Evolutionary conservation across 2,888 invertebrate genomes (phyloP), one percentile per base, ranked within the genome.

Genomic region (Aromia moschata): DNA sequence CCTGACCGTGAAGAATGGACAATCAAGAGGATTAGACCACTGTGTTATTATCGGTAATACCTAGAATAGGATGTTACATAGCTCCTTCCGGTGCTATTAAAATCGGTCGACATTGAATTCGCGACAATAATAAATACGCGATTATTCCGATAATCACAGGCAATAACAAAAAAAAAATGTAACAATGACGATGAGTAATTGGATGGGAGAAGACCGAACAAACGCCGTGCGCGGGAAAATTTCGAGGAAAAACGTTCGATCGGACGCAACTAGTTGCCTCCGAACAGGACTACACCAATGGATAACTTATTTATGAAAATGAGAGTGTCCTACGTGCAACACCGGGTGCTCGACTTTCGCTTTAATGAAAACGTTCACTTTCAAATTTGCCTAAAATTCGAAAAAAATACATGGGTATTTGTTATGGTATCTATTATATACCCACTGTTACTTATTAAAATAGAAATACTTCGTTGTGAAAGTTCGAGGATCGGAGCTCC

Each of bases 1-100:
- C 71, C 67, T 74, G 72, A 70, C 74, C 72, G 59, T 74, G 74
- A 69, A 69, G 18, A 58, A 56, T 73, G 72, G 60, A 67, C 72
- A 74, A 74, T 72, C 61, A 65, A 46, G 45, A 56, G 37, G 67
- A 66, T 71, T 52, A 69, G 64, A 70, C 65, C 54, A 60, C 65
- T 36, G n/a, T 49, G 60, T 66, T 64, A 67, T 71, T 62, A 43
- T 18, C 30, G 56, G 58, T 62, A 61, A n/a, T 70, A 69, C 68
- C 63, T 47, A 66, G 70, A 70, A 71, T 65, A 62, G 62, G 60
- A 62, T 61, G 51, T 40, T 56, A 36, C 43, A 58, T 61, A 54
- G 54, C 62, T 65, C 56, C 64, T 72, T 72, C 72, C 72, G 72
- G 71, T 66, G 55, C 70, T 65, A 65, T 69, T 61, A 60, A 64